These are phyloP conservation scores for Bhutanitis thaidina DNA, from an alignment of 2,888 invertebrate genomes.

Conservation along the genomic window DNA sequence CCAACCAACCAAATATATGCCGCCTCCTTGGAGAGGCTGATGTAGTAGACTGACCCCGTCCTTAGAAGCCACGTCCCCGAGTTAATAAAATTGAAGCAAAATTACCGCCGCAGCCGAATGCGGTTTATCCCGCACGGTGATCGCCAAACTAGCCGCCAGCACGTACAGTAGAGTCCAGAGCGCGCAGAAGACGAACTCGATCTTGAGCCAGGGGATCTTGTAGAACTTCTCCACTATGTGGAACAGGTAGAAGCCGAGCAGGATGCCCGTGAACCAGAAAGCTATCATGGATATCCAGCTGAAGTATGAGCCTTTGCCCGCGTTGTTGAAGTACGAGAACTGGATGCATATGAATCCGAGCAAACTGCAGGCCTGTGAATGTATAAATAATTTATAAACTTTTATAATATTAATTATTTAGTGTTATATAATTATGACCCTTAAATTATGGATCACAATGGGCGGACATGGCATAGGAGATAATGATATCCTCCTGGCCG, in stretches of 20 bases:
- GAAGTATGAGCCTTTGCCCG: conserved; percentile 85
- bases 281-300: conserved; percentile 90
- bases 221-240: conserved; percentile 92
- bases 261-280: conserved; percentile 90
- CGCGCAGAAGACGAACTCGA: conserved; percentile 88
- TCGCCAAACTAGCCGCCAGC: conserved; percentile 85
- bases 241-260: conserved; percentile 89
- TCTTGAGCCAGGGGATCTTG: conserved; percentile 91
- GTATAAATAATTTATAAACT: not conserved
- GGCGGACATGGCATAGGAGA: too few relatives aligned
- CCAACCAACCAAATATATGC: too few relatives aligned
- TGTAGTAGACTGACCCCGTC: too few relatives aligned
- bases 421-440: too few relatives aligned
- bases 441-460: too few relatives aligned
- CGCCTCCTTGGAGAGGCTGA: too few relatives aligned
- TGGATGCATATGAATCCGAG: conserved; percentile 91
- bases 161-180: conserved; percentile 88
- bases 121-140: conserved; percentile 79
- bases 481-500: too few relatives aligned
- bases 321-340: conserved; percentile 71
- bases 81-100: conserved; percentile 24
- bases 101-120: conserved; percentile 88
- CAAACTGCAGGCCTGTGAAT: conserved; percentile 81
- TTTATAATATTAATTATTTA: too few relatives aligned
- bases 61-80: too few relatives aligned